These are phyloP conservation scores for Tipula confusa DNA, from an alignment of 2,888 invertebrate genomes.

Conservation along the genomic window DNA sequence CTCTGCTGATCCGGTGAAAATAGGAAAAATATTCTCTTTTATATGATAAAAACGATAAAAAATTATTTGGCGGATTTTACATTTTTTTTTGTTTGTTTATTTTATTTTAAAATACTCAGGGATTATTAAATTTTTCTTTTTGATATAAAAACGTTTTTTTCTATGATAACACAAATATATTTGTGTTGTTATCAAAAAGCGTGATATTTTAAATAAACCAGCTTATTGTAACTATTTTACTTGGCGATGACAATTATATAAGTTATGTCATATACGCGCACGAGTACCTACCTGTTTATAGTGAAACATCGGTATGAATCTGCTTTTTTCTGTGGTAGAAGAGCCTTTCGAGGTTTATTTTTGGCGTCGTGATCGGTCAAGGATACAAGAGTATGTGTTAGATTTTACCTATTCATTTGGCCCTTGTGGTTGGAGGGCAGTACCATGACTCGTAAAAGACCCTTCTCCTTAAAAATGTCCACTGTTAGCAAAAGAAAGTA, in stretches of 20 bases:
- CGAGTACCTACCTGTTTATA: too few species aligned
- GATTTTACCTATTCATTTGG: too few species aligned
- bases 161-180: neutral
- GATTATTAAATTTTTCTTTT: neutral
- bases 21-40: neutral
- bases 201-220: slow-evolving; percentile 1
- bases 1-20: neutral
- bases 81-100: neutral
- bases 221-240: neutral
- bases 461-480: too few species aligned
- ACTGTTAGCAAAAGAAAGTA: too few species aligned
- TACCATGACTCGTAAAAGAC: too few species aligned
- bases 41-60: neutral
- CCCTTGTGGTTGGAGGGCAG: too few species aligned
- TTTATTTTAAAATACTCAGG: neutral
- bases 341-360: too few species aligned
- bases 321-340: too few species aligned
- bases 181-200: neutral
- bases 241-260: neutral
- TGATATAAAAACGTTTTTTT: neutral
- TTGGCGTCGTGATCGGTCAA: too few species aligned
- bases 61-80: neutral
- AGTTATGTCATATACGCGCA: too few species aligned
- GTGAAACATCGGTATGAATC: too few species aligned
- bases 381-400: too few species aligned